Percentiles rank a stretch among this genome's conserved stretches.
Evolutionary conservation across 2,888 invertebrate genomes (phyloP).

Genomic region (Malthinus seriepunctatus): DNA sequence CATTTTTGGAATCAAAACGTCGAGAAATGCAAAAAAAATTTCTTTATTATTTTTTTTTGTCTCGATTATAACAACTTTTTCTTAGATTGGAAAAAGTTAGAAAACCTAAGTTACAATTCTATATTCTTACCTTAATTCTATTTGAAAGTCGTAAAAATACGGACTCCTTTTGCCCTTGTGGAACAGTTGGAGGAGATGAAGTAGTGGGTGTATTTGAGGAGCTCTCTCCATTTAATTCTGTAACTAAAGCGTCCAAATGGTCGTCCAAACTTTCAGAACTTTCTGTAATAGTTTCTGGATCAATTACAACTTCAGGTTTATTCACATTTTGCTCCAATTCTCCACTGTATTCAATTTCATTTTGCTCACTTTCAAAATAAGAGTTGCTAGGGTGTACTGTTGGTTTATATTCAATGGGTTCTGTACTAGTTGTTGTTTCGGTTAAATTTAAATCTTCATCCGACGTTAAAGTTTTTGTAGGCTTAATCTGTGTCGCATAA

Average conservation of each 20-base stretch:
- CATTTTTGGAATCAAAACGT: no score
- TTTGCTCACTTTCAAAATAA: constrained; percentile 4
- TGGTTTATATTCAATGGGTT: constrained; percentile 26
- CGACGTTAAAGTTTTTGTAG: constrained; percentile 50
- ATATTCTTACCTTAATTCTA: constrained; percentile 78
- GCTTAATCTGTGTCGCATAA: constrained; percentile 48
- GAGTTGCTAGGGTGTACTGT: constrained; percentile 29
- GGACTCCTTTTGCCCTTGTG: constrained; percentile 74
- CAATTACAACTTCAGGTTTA: constrained; percentile 10
- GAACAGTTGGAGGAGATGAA: constrained; percentile 47
- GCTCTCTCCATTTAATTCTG: constrained; percentile 60
- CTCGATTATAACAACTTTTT: no score
- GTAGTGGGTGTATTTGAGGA: constrained; percentile 52
- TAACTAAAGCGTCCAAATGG: constrained; percentile 59
- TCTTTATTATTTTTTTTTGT: no score
- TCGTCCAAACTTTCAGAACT: constrained; percentile 47
- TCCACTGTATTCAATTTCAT: not conserved
- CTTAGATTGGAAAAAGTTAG: no score
- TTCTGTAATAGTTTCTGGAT: constrained; percentile 31
- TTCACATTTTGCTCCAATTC: constrained; percentile 15
- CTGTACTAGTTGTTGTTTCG: constrained; percentile 29
- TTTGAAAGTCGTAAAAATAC: constrained; percentile 96
- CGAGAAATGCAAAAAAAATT: no score
- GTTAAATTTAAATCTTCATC: constrained; percentile 37
- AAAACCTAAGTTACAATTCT: no score